Percentiles rank a stretch among this genome's conserved stretches.
Evolutionary conservation across 2,113 vertebrate genomes (phyloP).

Genomic region (Macrotis lagotis): DNA sequence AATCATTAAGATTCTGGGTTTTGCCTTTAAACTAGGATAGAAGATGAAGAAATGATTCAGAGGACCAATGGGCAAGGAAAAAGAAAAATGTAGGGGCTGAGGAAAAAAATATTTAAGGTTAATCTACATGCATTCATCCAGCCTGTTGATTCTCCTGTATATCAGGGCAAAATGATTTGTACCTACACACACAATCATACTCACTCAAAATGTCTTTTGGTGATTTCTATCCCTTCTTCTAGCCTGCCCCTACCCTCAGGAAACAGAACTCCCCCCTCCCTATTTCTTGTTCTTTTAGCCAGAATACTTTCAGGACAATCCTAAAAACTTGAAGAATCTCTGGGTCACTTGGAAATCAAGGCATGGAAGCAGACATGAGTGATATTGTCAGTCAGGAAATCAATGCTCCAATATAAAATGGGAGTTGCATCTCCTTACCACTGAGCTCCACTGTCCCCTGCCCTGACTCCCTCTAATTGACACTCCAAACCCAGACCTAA

Average conservation of each 20-base stretch:
- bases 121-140: not conserved
- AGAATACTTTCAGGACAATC: not conserved
- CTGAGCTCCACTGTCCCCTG: not conserved
- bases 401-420: not conserved
- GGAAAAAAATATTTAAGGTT: not conserved
- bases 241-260: not conserved
- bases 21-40: not conserved
- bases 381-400: not conserved
- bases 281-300: not conserved
- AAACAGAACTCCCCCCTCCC: not conserved
- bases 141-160: not conserved
- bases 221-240: not conserved
- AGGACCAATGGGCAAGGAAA: not conserved
- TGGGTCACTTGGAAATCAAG: not conserved
- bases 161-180: not conserved
- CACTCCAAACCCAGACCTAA: not conserved
- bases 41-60: not conserved
- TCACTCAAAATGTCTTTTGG: not conserved
- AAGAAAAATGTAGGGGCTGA: not conserved
- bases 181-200: not conserved
- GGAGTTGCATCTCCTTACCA: not conserved
- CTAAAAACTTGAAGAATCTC: not conserved
- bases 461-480: not conserved
- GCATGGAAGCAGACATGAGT: not conserved
- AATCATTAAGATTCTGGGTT: not conserved